Conservation (phyloP, 1,140 invertebrate species). For the Ostrea edulis region DNA sequence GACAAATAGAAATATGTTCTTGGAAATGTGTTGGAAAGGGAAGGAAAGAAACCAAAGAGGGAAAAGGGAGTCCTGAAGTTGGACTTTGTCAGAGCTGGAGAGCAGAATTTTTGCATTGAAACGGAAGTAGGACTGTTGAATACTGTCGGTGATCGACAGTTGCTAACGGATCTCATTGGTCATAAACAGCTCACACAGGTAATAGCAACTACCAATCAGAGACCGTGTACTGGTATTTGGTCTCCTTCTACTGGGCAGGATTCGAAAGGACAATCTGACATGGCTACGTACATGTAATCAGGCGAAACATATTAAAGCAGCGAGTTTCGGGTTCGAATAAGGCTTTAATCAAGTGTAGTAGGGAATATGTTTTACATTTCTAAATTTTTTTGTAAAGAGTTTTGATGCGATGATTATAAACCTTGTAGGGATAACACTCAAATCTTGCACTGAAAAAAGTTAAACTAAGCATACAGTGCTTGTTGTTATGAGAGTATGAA, state of each 20-base stretch:
- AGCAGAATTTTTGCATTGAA: background rate
- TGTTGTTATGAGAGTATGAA: too few species aligned
- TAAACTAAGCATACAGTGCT: too few species aligned
- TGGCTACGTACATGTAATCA: too few species aligned
- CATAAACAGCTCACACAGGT: background rate
- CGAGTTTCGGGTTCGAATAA: too few species aligned
- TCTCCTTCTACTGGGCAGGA: background rate
- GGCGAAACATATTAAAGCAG: too few species aligned
- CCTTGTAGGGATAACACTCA: too few species aligned
- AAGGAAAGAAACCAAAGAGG: background rate
- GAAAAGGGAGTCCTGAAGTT: background rate
- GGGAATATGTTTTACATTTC: too few species aligned
- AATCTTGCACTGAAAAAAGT: too few species aligned
- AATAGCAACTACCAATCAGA: background rate
- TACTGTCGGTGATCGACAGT: background rate
- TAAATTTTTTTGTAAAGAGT: too few species aligned
- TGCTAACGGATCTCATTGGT: background rate
- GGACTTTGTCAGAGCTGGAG: conserved; percentile 15
- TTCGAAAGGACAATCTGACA: too few species aligned
- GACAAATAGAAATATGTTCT: background rate
- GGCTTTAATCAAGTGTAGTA: too few species aligned
- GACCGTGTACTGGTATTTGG: background rate
- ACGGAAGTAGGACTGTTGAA: background rate
- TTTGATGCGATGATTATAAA: too few species aligned
- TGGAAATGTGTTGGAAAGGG: background rate